Conservation (phyloP, 1,140 invertebrate genomes). For the Sitodiplosis mosellana region DNA sequence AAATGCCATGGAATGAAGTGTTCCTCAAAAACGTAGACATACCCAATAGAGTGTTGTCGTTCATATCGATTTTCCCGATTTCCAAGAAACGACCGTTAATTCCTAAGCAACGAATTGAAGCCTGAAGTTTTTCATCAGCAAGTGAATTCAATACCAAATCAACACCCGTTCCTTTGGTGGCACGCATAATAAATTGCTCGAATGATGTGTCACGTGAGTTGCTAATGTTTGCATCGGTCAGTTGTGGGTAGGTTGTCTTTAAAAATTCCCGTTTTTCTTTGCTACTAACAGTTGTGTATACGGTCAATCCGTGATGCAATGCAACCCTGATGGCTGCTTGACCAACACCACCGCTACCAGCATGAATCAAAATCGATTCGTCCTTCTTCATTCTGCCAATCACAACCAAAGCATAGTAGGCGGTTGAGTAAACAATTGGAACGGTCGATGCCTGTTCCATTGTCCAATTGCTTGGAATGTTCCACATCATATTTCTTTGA, state of each 20-base stretch:
- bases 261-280: slow-evolving; percentile 24
- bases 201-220: slow-evolving; percentile 41
- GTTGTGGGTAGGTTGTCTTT: slow-evolving; percentile 15
- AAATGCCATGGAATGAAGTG: slow-evolving; percentile 21
- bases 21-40: slow-evolving; percentile 39
- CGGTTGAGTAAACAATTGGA: slow-evolving; percentile 85
- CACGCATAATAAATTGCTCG: slow-evolving; percentile 34
- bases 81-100: slow-evolving; percentile 48
- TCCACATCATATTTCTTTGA: slow-evolving; percentile 74
- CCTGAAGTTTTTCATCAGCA: slow-evolving; percentile 38
- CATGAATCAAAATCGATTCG: slow-evolving; percentile 51
- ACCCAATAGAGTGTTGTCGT: slow-evolving; percentile 42
- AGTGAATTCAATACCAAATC: slow-evolving; percentile 44
- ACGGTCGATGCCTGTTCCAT: slow-evolving; percentile 85
- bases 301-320: slow-evolving; percentile 20
- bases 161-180: slow-evolving; percentile 35
- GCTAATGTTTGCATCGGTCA: slow-evolving; percentile 29
- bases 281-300: slow-evolving; percentile 30
- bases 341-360: slow-evolving; percentile 48
- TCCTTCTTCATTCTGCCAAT: slow-evolving; percentile 66
- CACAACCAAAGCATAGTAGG: slow-evolving; percentile 77
- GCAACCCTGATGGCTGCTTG: slow-evolving; percentile 55
- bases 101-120: slow-evolving; percentile 47
- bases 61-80: slow-evolving; percentile 52
- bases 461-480: slow-evolving; percentile 73